Percentiles rank a stretch among this genome's conserved stretches.
phyloP scores from a whole-genome alignment of 2,113 vertebrate genomes.

The Mus spicilegus region DNA sequence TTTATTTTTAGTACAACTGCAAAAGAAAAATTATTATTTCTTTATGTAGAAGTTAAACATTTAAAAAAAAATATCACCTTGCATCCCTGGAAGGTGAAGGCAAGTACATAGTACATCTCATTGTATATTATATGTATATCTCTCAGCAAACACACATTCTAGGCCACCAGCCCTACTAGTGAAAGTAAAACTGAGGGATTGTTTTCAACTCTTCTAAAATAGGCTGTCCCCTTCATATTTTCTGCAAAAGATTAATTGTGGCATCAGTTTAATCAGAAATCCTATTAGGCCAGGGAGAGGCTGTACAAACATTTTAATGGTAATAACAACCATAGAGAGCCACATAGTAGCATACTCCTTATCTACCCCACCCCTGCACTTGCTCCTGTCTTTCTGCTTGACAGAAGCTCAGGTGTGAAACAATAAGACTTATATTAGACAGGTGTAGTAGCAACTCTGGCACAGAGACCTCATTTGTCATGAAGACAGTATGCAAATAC shows the following conservation, averaged over 20 bases:
- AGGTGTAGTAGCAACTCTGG: background rate
- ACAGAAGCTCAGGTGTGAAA: background rate
- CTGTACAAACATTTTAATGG: background rate
- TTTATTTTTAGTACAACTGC: background rate
- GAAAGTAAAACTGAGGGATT: slow-evolving; percentile 19
- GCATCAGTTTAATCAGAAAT: background rate
- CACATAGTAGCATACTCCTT: background rate
- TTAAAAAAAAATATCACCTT: background rate
- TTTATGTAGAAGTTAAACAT: background rate
- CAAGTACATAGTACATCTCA: background rate
- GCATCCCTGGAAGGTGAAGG: background rate
- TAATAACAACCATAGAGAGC: background rate
- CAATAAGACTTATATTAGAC: background rate
- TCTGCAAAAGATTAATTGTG: background rate
- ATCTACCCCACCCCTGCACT: background rate
- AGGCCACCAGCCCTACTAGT: background rate
- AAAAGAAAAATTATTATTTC: background rate
- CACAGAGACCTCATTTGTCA: background rate
- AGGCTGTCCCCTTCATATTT: background rate
- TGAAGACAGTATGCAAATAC: background rate
- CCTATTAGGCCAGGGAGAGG: background rate
- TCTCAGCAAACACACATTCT: background rate
- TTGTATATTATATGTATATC: background rate
- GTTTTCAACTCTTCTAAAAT: slow-evolving; percentile 13
- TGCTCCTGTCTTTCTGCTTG: background rate